A percentile compares a stretch with the other conserved stretches of the same genome.
Conservation (phyloP, 1,140 invertebrate species). For the Oppia nitens region DNA sequence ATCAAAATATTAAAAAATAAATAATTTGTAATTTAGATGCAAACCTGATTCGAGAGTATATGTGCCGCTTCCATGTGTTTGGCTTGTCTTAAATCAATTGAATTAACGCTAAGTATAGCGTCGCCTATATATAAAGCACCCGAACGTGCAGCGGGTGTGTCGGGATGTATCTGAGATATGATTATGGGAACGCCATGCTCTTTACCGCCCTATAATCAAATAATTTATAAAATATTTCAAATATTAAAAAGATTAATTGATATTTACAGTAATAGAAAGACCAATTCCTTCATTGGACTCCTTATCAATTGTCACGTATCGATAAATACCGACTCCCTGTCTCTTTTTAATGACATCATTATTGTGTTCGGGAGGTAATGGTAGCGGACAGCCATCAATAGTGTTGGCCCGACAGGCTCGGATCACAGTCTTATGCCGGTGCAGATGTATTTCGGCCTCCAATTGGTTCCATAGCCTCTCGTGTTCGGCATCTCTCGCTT, state of each 20-base stretch:
- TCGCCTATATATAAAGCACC: conserved; percentile 58
- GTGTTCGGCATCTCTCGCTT: conserved; percentile 56
- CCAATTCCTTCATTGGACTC: conserved; percentile 47
- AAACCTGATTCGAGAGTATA: conserved; percentile 39
- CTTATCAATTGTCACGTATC: conserved; percentile 25
- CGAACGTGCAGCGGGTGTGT: conserved; percentile 50
- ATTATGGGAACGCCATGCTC: conserved; percentile 70
- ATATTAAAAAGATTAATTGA: background rate
- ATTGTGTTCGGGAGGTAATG: conserved; percentile 22
- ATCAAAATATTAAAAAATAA: no score
- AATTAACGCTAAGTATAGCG: conserved; percentile 61
- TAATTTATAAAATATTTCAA: no score
- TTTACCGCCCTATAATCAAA: conserved; percentile 44
- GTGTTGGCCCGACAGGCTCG: conserved; percentile 31
- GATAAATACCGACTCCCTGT: conserved; percentile 32
- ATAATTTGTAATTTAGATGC: no score
- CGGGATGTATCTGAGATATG: conserved; percentile 63
- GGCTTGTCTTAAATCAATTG: conserved; percentile 46
- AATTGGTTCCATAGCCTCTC: conserved; percentile 66
- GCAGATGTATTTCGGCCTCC: conserved; percentile 66
- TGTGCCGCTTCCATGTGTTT: conserved; percentile 53
- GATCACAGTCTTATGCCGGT: conserved; percentile 63
- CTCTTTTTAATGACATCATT: conserved; percentile 26
- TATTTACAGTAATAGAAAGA: conserved; percentile 56
- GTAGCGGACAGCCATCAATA: background rate